These are phyloP conservation scores for Aurelia sp. DNA, from an alignment of 30 jellyfish, hydroid and myxozoan species.

Conservation along the genomic window DNA sequence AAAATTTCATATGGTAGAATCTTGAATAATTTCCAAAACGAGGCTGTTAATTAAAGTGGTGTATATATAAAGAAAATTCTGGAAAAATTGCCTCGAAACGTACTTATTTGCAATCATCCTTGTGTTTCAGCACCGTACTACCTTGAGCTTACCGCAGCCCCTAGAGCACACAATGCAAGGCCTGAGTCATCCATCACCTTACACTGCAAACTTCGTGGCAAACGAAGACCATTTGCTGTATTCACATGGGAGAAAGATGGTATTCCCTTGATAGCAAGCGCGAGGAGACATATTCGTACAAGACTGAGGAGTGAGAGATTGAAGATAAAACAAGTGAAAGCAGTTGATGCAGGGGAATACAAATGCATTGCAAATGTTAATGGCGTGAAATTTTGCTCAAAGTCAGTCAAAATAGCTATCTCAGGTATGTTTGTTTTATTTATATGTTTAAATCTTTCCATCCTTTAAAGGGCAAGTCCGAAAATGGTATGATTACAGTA, in stretches of 20 bases:
- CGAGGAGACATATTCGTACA: constrained; percentile 54
- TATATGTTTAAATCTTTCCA: too few species aligned
- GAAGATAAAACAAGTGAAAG: constrained; percentile 21
- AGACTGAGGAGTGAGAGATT: constrained; percentile 68
- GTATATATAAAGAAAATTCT: too few species aligned
- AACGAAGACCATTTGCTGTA: constrained; percentile 14
- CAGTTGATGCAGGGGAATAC: constrained; percentile 66
- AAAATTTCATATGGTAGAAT: too few species aligned
- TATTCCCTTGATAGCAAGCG: constrained; percentile 50
- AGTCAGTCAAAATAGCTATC: constrained; percentile 26
- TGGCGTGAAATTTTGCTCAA: constrained; percentile 25
- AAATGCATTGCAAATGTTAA: constrained; percentile 47
- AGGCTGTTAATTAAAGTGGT: too few species aligned
- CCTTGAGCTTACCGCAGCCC: constrained; percentile 21
- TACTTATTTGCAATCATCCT: neutral
- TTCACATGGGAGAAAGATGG: constrained; percentile 75
- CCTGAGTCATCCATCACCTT: constrained; percentile 21
- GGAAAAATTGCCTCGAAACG: neutral
- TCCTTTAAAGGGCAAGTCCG: too few species aligned
- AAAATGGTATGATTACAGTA: too few species aligned
- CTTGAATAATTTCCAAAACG: too few species aligned
- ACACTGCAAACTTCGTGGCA: constrained; percentile 66
- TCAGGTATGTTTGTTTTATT: constrained; percentile 32
- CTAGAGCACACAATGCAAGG: neutral
- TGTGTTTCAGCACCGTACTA: constrained; percentile 6